phyloP scores from a whole-genome alignment of 2,888 invertebrate species.

The Branchipolynoe longqiensis region DNA sequence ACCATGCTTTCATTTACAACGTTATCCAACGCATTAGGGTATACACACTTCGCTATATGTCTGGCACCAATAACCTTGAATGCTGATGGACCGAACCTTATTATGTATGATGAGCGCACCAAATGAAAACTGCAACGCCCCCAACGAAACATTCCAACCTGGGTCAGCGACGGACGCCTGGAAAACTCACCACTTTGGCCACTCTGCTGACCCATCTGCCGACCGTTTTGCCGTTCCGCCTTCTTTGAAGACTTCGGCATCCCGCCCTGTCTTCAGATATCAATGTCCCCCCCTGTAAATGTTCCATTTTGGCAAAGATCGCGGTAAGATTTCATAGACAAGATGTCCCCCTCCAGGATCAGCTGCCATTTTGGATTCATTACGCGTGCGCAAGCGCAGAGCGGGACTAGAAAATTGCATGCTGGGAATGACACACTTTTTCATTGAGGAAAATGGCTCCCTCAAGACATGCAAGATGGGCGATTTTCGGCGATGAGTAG shows the following conservation, averaged over 20 bases:
- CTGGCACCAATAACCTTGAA: conserved; percentile 1
- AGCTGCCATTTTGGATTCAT: conserved; percentile 65
- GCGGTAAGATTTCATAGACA: neutral
- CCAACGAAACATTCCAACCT: neutral
- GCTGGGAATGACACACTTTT: conserved; percentile 81
- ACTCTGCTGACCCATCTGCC: conserved; percentile 25
- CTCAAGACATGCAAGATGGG: conserved; percentile 68
- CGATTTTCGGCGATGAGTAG: conserved; percentile 47
- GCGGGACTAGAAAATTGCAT: conserved; percentile 68
- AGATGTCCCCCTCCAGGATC: conserved; percentile 62
- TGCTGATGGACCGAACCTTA: neutral
- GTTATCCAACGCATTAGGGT: too few species aligned
- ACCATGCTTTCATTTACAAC: too few species aligned
- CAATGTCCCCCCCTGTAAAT: conserved; percentile 35
- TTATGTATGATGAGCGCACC: conserved; percentile 19
- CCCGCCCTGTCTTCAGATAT: conserved; percentile 11
- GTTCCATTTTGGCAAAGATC: conserved; percentile 36
- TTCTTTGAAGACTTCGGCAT: conserved; percentile 65
- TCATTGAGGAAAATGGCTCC: conserved; percentile 79
- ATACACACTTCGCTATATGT: neutral
- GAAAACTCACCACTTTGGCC: conserved; percentile 49
- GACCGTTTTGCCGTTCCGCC: conserved; percentile 54
- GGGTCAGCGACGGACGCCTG: neutral
- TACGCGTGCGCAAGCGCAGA: conserved; percentile 64
- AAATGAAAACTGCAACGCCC: conserved; percentile 17